Conservation (phyloP, 2,113 vertebrate genomes). For the Neolamprologus falcicula region DNA sequence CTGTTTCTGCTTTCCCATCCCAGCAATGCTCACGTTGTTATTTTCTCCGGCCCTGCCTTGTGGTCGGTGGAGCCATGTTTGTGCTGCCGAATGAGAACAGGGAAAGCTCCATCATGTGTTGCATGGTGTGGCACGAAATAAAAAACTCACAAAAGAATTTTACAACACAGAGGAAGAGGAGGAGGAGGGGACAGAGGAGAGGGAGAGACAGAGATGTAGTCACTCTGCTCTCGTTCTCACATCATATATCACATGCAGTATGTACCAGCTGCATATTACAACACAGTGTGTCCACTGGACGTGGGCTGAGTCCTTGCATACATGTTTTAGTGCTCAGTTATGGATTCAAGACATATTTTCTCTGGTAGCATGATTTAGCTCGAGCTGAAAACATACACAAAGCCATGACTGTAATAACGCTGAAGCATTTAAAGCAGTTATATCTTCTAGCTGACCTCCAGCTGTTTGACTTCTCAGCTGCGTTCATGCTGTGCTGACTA, state of each 20-base stretch:
- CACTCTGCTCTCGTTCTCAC: background rate
- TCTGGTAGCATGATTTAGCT: background rate
- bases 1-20: conserved; percentile 37
- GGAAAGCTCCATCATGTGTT: conserved; percentile 4
- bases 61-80: conserved; percentile 38
- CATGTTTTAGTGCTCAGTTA: background rate
- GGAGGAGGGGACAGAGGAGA: background rate
- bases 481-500: background rate
- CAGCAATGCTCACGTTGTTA: conserved; percentile 42
- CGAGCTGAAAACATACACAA: background rate
- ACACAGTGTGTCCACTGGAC: background rate
- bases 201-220: background rate
- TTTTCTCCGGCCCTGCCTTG: conserved; percentile 48
- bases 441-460: background rate
- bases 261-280: background rate
- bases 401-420: background rate
- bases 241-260: background rate
- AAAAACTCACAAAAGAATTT: conserved; percentile 11
- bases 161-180: background rate
- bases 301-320: background rate
- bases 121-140: background rate
- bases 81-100: conserved; percentile 4
- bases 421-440: background rate
- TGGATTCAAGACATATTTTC: background rate
- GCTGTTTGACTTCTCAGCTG: background rate